Conservation (phyloP, 2,113 vertebrate species). For the Nerophis ophidion region DNA sequence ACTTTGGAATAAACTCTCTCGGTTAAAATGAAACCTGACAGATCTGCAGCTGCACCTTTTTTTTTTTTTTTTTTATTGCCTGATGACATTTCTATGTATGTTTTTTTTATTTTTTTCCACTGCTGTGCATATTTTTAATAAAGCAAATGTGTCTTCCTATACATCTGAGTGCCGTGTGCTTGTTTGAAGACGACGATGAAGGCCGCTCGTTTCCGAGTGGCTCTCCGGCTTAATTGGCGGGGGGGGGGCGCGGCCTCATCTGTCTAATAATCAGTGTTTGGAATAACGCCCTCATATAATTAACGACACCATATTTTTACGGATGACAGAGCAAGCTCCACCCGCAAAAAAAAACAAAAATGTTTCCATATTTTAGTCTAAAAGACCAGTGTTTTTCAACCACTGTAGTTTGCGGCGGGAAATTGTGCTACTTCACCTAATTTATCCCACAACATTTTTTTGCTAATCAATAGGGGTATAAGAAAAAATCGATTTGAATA, state of each 20-base stretch:
- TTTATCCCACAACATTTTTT: too few relatives aligned
- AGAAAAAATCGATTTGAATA: too few relatives aligned
- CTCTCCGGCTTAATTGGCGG: conserved; percentile 58
- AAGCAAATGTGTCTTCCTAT: conserved; percentile 47
- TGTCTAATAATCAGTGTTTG: conserved; percentile 48
- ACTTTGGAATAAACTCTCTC: conserved; percentile 48
- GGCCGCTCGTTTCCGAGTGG: conserved; percentile 16
- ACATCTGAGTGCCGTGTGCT: conserved; percentile 35
- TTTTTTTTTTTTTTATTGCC: conserved; percentile 18
- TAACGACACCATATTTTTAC: too few relatives aligned
- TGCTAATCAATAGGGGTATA: too few relatives aligned
- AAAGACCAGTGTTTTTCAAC: too few relatives aligned
- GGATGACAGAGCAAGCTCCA: too few relatives aligned
- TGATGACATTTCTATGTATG: conserved; percentile 34
- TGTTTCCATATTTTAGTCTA: too few relatives aligned
- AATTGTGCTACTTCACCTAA: too few relatives aligned
- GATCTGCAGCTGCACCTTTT: conserved; percentile 30
- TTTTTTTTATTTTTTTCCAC: conserved; percentile 20
- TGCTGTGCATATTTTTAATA: conserved; percentile 59
- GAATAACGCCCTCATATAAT: too few relatives aligned
- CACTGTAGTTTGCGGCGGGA: too few relatives aligned
- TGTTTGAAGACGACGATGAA: conserved; percentile 56
- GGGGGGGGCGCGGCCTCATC: conserved; percentile 56
- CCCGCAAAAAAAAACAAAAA: too few relatives aligned
- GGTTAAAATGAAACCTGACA: conserved; percentile 34